Conservation (phyloP, 1,140 invertebrate genomes). For the Penaeus indicus region DNA sequence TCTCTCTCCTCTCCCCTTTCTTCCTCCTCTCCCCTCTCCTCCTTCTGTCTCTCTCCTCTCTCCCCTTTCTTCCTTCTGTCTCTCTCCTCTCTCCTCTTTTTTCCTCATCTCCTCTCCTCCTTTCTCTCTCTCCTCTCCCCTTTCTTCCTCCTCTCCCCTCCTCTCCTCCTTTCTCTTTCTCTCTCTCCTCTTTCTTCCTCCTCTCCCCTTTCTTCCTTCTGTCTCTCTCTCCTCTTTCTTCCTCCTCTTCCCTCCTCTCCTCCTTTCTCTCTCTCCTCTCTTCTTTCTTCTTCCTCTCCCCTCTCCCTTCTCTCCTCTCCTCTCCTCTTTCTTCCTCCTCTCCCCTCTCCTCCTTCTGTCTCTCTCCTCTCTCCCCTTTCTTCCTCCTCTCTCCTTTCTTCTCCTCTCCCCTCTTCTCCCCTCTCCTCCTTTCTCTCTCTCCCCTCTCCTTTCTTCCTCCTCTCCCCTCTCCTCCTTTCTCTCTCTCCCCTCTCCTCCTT, state of each 20-base stretch:
- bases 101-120: too few species aligned
- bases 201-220: not conserved
- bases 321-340: not conserved
- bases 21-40: constrained; percentile 1
- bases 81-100: too few species aligned
- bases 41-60: not conserved
- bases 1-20: constrained; percentile 9
- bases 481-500: too few species aligned
- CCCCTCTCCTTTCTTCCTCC: too few species aligned
- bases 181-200: constrained; percentile 2
- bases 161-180: too few species aligned
- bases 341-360: not conserved
- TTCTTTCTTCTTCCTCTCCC: not conserved
- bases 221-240: too few species aligned
- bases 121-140: constrained; percentile 1
- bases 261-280: not conserved
- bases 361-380: not conserved
- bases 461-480: too few species aligned
- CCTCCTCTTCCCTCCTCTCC: constrained; percentile 8
- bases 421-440: too few species aligned
- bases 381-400: not conserved
- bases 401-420: too few species aligned
- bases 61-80: not conserved
- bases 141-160: not conserved
- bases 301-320: not conserved